Evolutionary conservation across 1,140 invertebrate species (phyloP).

Genomic region (Agrypnia vestita): DNA sequence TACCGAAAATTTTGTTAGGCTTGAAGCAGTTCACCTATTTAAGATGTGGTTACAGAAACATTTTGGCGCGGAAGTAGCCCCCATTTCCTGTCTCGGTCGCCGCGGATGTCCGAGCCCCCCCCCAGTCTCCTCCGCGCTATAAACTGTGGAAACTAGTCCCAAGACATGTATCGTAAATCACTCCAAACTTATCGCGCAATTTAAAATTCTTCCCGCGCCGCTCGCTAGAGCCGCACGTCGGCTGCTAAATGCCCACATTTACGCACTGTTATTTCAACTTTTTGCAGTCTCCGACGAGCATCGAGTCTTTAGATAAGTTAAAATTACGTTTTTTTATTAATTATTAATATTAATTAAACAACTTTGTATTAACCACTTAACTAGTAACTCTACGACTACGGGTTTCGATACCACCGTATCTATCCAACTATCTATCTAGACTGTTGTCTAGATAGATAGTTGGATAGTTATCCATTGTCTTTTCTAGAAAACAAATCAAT

Average conservation of each 20-base stretch:
- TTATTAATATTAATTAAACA: too few species aligned
- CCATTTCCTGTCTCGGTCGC: conserved; percentile 18
- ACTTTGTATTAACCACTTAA: too few species aligned
- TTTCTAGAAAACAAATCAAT: too few species aligned
- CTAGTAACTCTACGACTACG: too few species aligned
- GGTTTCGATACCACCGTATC: too few species aligned
- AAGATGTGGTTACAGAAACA: neutral
- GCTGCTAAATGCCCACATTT: neutral
- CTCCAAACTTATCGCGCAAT: conserved; percentile 33
- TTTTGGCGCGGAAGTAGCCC: conserved; percentile 1
- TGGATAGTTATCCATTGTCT: too few species aligned
- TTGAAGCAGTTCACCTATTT: neutral
- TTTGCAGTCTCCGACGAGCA: too few species aligned
- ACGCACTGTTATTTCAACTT: neutral
- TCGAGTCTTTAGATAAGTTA: too few species aligned
- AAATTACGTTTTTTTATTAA: too few species aligned
- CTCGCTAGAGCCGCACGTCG: neutral
- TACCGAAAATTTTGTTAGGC: neutral
- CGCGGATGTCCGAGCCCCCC: conserved; percentile 13
- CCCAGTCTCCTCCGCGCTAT: neutral
- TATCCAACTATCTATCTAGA: too few species aligned
- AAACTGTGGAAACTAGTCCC: conserved; percentile 1
- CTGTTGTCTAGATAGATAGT: too few species aligned
- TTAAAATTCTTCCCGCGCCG: conserved; percentile 17
- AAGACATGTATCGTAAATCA: conserved; percentile 27